Percentiles rank a stretch among this genome's conserved stretches.
phyloP scores from a whole-genome alignment of 2,797 vertebrate genomes.

The Labeo calbasu region DNA sequence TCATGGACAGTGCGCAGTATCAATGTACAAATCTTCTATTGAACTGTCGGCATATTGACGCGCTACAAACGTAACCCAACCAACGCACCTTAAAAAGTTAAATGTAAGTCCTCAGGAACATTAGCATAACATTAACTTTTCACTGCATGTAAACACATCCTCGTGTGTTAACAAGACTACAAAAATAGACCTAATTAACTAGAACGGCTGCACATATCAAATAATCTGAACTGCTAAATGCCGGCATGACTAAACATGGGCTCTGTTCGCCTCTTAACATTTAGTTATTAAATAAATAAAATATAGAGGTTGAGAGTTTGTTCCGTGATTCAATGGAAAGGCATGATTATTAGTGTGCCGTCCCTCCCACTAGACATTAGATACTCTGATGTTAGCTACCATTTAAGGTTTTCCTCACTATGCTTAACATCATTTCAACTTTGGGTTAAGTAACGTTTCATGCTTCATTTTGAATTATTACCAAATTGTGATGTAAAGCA shows the following conservation, averaged over 20 bases:
- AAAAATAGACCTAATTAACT: constrained; percentile 75
- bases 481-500: background rate
- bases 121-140: constrained; percentile 54
- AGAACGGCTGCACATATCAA: constrained; percentile 65
- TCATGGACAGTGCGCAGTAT: constrained; percentile 21
- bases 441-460: background rate
- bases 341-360: background rate
- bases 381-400: background rate
- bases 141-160: constrained; percentile 64
- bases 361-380: background rate
- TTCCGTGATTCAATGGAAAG: background rate
- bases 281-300: background rate
- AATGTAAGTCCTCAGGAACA: constrained; percentile 8
- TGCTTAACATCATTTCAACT: background rate
- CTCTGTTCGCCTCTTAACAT: constrained; percentile 2
- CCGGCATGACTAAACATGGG: constrained; percentile 69
- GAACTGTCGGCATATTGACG: background rate
- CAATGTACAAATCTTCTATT: background rate
- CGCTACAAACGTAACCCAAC: constrained; percentile 8
- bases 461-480: background rate
- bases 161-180: constrained; percentile 66
- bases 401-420: background rate
- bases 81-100: constrained; percentile 11
- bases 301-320: background rate
- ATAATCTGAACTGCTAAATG: constrained; percentile 67